A percentile compares a stretch with the other conserved stretches of the same genome.
Evolutionary conservation across 2,797 vertebrate species (phyloP).

Genomic region (Labeo calbasu): DNA sequence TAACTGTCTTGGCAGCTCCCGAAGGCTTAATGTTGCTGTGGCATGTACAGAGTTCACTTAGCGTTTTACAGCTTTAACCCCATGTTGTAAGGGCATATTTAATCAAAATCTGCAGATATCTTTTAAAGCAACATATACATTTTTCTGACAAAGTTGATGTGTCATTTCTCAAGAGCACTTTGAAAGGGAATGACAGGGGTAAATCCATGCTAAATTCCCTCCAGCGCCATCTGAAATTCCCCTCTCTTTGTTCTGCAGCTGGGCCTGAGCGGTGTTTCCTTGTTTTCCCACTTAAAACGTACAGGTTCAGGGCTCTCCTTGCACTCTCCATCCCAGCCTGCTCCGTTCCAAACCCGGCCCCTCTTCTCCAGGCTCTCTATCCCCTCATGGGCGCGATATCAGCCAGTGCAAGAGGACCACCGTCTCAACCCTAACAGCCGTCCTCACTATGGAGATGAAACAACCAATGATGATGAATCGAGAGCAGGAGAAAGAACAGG

Average conservation of each 20-base stretch:
- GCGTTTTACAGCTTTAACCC: constrained; percentile 51
- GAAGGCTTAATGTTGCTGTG: constrained; percentile 36
- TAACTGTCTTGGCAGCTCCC: constrained; percentile 50
- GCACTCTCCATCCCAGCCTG: constrained; percentile 22
- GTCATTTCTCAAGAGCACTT: constrained; percentile 4
- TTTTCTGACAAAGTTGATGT: constrained; percentile 17
- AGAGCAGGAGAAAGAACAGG: constrained; percentile 68
- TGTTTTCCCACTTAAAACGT: constrained; percentile 52
- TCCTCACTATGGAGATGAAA: constrained; percentile 85
- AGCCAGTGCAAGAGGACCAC: constrained; percentile 68
- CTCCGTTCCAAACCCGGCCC: constrained; percentile 25
- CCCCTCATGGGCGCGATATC: constrained; percentile 82
- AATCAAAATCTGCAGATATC: constrained; percentile 19
- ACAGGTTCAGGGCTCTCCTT: constrained; percentile 32
- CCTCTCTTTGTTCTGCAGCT: constrained; percentile 67
- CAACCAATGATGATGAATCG: constrained; percentile 75
- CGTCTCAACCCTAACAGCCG: constrained; percentile 61
- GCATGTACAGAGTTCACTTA: constrained; percentile 44
- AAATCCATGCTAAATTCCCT: constrained; percentile 17
- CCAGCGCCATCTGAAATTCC: constrained; percentile 24
- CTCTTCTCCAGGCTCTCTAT: constrained; percentile 57
- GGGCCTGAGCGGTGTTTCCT: constrained; percentile 35
- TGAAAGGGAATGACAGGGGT: neutral
- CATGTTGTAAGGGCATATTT: constrained; percentile 13
- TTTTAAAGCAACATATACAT: constrained; percentile 25